phyloP scores from a whole-genome alignment of 2,113 vertebrate species.

The Vicugna pacos region DNA sequence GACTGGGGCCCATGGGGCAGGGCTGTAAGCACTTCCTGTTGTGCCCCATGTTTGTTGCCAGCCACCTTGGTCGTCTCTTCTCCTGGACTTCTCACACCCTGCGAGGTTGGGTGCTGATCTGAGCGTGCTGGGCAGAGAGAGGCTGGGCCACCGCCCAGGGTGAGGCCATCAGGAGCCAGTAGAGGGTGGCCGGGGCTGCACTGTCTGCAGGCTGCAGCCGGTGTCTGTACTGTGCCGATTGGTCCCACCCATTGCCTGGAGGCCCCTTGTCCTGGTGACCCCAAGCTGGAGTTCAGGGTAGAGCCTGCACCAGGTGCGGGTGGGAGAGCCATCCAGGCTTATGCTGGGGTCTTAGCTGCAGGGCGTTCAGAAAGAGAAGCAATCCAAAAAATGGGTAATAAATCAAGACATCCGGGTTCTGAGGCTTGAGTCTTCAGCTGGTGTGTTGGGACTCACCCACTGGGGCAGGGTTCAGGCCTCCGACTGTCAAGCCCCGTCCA shows the following conservation, averaged over 20 bases:
- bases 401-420: background rate
- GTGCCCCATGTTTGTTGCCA: rapidly evolving
- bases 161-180: background rate
- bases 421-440: background rate
- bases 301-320: no score
- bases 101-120: rapidly evolving
- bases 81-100: background rate
- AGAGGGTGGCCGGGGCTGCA: rapidly evolving
- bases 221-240: background rate
- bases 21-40: no score
- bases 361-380: background rate
- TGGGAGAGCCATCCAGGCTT: background rate
- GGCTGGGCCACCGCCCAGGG: rapidly evolving
- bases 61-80: background rate
- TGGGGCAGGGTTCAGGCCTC: background rate
- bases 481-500: rapidly evolving
- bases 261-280: background rate
- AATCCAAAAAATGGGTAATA: rapidly evolving
- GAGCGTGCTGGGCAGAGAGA: background rate
- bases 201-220: background rate
- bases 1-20: rapidly evolving
- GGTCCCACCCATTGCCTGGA: no score
- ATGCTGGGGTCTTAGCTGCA: background rate
- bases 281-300: background rate
- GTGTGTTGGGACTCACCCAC: background rate